phyloP scores from a whole-genome alignment of 2,888 invertebrate species.

The Drosophila colorata region DNA sequence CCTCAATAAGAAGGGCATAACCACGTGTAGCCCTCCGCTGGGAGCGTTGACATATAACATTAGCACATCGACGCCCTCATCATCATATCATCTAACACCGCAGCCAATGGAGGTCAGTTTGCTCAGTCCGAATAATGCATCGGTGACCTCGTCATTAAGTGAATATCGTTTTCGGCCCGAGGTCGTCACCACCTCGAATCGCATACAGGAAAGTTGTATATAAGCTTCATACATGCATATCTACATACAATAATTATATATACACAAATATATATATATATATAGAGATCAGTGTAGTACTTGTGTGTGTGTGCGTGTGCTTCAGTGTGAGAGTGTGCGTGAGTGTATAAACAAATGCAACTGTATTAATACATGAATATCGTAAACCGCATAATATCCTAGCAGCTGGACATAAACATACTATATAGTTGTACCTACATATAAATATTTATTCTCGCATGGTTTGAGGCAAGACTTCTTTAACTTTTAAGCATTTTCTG shows the following conservation, averaged over 20 bases:
- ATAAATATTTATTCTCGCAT: constrained; percentile 50
- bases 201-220: constrained; percentile 96
- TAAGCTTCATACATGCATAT: constrained; percentile 85
- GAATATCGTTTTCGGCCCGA: constrained; percentile 93
- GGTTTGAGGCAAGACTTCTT: constrained; percentile 81
- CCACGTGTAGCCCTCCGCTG: constrained; percentile 85
- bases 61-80: constrained; percentile 81
- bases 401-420: constrained; percentile 49
- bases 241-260: constrained; percentile 21
- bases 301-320: constrained; percentile 57
- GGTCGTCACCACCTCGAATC: constrained; percentile 94
- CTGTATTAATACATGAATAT: constrained; percentile 64
- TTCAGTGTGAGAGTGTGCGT: constrained; percentile 29
- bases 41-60: constrained; percentile 74
- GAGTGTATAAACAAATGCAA: constrained; percentile 15
- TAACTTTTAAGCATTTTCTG: constrained; percentile 68
- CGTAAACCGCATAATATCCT: constrained; percentile 60
- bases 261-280: constrained; percentile 23
- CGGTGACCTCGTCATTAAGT: constrained; percentile 91
- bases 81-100: constrained; percentile 84
- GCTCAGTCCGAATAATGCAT: constrained; percentile 85
- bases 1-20: constrained; percentile 89
- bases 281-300: constrained; percentile 38
- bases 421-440: constrained; percentile 31
- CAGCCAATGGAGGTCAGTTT: constrained; percentile 85